Conservation (phyloP, 2,113 vertebrate genomes). For the Hystrix cristata region DNA sequence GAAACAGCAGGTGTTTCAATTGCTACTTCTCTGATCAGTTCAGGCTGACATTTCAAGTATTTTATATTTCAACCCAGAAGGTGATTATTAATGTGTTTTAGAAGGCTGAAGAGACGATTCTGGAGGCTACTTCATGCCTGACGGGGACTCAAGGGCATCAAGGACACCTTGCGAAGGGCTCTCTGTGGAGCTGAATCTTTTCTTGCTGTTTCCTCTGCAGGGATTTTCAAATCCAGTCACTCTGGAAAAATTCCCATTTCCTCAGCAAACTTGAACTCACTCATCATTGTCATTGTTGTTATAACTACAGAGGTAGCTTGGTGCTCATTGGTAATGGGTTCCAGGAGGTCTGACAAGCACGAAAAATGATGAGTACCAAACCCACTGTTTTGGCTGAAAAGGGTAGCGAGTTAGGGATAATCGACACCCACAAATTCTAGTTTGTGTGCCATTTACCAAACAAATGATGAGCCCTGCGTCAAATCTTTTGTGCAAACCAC, state of each 20-base stretch:
- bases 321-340: not conserved
- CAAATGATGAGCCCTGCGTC: not conserved
- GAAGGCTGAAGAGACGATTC: slow-evolving; percentile 21
- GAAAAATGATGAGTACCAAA: not conserved
- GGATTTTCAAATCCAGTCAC: not conserved
- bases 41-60: slow-evolving; percentile 55
- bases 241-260: not conserved
- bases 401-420: not conserved
- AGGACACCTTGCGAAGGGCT: not conserved
- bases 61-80: slow-evolving; percentile 67
- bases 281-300: not conserved
- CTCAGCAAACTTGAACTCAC: not conserved
- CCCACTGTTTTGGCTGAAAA: not conserved
- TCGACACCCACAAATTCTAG: not conserved
- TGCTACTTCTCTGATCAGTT: slow-evolving; percentile 53
- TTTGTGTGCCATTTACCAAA: not conserved
- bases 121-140: not conserved
- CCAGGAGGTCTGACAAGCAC: not conserved
- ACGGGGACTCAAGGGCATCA: not conserved
- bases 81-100: not conserved
- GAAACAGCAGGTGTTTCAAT: slow-evolving; percentile 62
- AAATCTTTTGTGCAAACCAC: not conserved
- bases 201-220: not conserved
- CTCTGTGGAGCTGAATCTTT: not conserved
- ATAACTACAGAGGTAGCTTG: not conserved